Base-by-base conservation (phyloP, 2,797 vertebrate species). In the Aphelocoma californica region DNA sequence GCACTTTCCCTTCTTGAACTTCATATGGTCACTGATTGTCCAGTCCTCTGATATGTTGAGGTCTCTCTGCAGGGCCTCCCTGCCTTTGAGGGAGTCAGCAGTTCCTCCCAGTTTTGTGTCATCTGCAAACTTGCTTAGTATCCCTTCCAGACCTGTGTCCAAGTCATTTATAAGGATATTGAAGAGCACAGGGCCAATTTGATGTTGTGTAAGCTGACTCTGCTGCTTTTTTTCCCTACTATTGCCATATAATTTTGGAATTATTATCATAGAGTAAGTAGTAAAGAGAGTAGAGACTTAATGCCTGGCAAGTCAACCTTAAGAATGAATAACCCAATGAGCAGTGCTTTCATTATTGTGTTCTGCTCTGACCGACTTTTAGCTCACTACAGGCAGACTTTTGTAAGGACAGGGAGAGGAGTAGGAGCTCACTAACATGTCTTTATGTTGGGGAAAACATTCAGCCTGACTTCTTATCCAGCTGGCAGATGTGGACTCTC, bases 21-120 rank as follows among this genome's bases (percentile, higher is more conserved):
- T 45, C 4, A 1, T 21, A 2, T 10, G 26, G 23, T 13, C 36
- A 8, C 15, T 53, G 53, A 23, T 58, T 51, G 18, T 32, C 21
- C 53, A 42, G 21, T 1, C 24, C 19, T 61, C 12, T 47, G 1
- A 29, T 47, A 26, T 61, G 40, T 34, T 1, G 0, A 25, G 24
- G 25, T 40, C 29, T 60, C 45, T 77, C 47, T n/a, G 29, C 56
- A 24, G n/a, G 7, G 9, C 13, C 20, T 70, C 11, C 17, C 20
- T 54, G 17, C 29, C 17, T 26, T 34, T 25, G n/a, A 31, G 29
- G 20, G 16, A 54, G 56, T 21, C 56, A 69, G 10, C 34, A 86
- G 29, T 7, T 77, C 56, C 11, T 86, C 34, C 18, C 48, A 34
- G 34, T 70, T 69, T 34, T 62, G 19, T 54, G 47, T 40, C 5